A percentile compares a stretch with the other conserved stretches of the same genome.
phyloP scores from a whole-genome alignment of 2,888 invertebrate species.

The Perizoma flavofasciatum region DNA sequence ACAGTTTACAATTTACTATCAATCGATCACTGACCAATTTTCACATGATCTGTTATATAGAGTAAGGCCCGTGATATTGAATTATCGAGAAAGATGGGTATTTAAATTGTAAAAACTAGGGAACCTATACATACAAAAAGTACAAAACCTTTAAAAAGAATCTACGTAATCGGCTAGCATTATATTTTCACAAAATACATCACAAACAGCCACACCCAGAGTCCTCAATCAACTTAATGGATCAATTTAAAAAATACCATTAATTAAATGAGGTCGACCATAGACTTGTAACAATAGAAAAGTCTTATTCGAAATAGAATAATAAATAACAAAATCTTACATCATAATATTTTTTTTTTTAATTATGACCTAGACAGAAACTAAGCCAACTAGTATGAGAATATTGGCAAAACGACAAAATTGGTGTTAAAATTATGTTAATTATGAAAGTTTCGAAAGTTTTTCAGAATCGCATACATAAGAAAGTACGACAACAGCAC shows the following conservation, averaged over 20 bases:
- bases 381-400: constrained; percentile 68
- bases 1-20: no score
- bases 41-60: background rate
- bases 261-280: constrained; percentile 2
- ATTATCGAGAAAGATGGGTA: constrained; percentile 9
- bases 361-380: constrained; percentile 71
- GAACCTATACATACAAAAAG: constrained; percentile 33
- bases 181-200: constrained; percentile 61
- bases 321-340: constrained; percentile 82
- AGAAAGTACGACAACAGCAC: background rate
- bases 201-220: constrained; percentile 46
- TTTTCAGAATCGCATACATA: no score
- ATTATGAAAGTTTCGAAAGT: no score
- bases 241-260: constrained; percentile 1
- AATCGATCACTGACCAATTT: no score
- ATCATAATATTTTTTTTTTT: constrained; percentile 55
- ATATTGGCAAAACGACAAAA: constrained; percentile 63
- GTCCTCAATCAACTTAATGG: constrained; percentile 4
- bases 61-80: background rate
- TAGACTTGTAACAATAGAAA: constrained; percentile 66
- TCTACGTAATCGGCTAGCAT: constrained; percentile 41
- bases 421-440: constrained; percentile 2
- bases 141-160: constrained; percentile 35
- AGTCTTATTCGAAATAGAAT: constrained; percentile 76
- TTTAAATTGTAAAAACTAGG: constrained; percentile 28